Conservation (phyloP, 1,140 invertebrate genomes). For the Aphelenchoides besseyi region DNA sequence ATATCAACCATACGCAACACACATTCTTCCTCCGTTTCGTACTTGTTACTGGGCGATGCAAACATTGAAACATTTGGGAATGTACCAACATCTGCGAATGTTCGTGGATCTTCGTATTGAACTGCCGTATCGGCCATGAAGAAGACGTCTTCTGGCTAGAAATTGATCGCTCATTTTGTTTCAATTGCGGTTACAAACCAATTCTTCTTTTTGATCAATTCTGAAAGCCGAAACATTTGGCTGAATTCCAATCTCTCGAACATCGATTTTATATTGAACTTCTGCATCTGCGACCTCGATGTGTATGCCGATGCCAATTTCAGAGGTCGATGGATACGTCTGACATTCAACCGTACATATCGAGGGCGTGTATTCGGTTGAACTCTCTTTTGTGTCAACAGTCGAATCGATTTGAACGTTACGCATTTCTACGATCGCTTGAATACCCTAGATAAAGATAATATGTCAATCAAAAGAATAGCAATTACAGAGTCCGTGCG, state of each 20-base stretch:
- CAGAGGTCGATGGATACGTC: background rate
- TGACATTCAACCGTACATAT: background rate
- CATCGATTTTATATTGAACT: background rate
- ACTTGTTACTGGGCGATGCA: background rate
- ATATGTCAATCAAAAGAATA: background rate
- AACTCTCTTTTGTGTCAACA: background rate
- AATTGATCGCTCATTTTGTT: background rate
- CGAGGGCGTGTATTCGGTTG: background rate
- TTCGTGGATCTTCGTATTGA: slow-evolving; percentile 3
- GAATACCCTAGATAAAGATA: background rate
- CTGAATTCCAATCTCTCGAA: slow-evolving; percentile 9
- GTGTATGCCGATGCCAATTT: background rate
- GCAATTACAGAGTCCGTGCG: background rate
- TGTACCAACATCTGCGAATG: background rate
- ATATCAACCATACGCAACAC: background rate
- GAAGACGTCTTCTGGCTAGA: background rate
- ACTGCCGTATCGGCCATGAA: slow-evolving; percentile 12
- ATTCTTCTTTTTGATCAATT: background rate
- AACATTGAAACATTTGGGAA: background rate
- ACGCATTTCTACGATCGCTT: background rate
- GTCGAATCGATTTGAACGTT: background rate
- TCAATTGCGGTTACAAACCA: background rate
- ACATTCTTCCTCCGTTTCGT: background rate
- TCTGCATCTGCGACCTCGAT: background rate
- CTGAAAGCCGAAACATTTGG: slow-evolving; percentile 10